These are phyloP conservation scores for Clarias fuscus DNA, from an alignment of 2,797 vertebrate genomes.

Conservation along the genomic window DNA sequence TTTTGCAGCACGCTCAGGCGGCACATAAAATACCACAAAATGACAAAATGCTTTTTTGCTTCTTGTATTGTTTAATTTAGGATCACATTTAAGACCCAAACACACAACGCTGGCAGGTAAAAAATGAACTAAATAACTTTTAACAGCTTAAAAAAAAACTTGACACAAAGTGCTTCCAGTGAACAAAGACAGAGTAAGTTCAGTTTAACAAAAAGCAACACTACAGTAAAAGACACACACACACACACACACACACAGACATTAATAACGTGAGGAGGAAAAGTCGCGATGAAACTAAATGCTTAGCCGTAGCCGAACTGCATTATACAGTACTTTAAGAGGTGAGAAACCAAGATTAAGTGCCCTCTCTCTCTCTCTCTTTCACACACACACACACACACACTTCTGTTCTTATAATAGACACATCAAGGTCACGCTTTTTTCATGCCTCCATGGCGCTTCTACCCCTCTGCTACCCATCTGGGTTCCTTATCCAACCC, in stretches of 20 bases:
- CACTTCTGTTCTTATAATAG: neutral
- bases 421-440: neutral
- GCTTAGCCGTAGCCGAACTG: neutral
- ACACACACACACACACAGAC: conserved; percentile 17
- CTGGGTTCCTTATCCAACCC: no score
- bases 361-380: neutral
- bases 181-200: neutral
- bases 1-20: neutral
- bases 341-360: neutral
- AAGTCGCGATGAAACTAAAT: neutral
- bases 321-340: neutral
- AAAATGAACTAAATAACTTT: neutral
- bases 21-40: neutral
- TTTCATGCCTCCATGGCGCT: neutral
- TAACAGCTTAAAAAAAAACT: neutral
- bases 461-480: neutral
- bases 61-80: neutral
- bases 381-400: neutral
- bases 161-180: conserved; percentile 23
- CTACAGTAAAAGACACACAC: neutral
- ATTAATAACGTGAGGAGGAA: neutral
- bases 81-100: neutral
- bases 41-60: no score
- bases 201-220: neutral
- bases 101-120: neutral